Conservation (phyloP, 2,797 vertebrate species). For the Gambelia wislizenii region DNA sequence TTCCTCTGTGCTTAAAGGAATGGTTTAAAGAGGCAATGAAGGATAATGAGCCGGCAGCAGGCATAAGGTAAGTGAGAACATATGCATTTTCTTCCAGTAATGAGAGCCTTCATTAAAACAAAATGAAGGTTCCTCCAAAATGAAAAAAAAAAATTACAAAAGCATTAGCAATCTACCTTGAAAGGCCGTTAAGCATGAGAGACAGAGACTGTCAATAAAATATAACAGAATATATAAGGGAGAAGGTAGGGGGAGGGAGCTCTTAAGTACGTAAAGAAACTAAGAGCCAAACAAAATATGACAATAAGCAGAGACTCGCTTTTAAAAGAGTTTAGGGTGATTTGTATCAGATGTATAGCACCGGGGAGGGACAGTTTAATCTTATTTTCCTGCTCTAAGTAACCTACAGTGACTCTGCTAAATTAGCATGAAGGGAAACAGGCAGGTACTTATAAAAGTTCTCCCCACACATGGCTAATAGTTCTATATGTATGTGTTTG, state of each 20-base stretch:
- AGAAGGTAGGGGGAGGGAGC: too few species aligned
- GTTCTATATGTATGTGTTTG: too few species aligned
- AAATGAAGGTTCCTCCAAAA: conserved; percentile 25
- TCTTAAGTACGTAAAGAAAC: not conserved
- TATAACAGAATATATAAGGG: not conserved
- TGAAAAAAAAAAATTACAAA: conserved; percentile 10
- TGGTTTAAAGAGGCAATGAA: conserved; percentile 50
- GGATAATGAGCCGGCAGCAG: conserved; percentile 51
- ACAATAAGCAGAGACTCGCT: not conserved
- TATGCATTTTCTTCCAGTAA: conserved; percentile 48
- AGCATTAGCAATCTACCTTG: not conserved
- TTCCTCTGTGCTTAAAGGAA: conserved; percentile 51
- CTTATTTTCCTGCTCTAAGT: not conserved
- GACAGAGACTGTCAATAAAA: conserved; percentile 4
- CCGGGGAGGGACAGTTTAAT: not conserved
- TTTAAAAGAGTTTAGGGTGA: not conserved
- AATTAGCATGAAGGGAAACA: not conserved
- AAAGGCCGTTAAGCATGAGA: not conserved
- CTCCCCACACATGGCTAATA: not conserved
- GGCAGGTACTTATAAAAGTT: not conserved
- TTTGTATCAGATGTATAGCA: not conserved
- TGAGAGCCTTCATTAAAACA: conserved; percentile 49
- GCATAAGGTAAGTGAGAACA: conserved; percentile 58
- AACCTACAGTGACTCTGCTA: not conserved
- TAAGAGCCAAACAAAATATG: not conserved